Conservation (phyloP, 1,140 invertebrate genomes). For the Diprion similis region DNA sequence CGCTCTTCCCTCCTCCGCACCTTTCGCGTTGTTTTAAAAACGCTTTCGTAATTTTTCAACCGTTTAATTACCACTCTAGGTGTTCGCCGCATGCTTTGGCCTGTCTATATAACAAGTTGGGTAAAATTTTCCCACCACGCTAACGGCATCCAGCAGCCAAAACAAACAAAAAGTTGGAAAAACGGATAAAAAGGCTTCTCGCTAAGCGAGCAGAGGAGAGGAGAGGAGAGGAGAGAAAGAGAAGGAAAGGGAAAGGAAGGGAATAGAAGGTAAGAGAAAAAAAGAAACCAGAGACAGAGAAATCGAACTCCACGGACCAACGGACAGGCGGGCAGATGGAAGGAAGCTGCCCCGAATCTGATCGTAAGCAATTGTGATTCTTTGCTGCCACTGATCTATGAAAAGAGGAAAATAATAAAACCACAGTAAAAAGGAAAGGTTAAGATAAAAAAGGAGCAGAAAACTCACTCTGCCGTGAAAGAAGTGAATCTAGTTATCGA, state of each 20-base stretch:
- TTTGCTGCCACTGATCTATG: not conserved
- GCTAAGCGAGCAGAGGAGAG: not conserved
- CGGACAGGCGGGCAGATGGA: not conserved
- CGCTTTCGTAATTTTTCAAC: not conserved
- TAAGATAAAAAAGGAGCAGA: not conserved
- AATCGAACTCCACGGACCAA: constrained; percentile 7
- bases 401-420: not conserved
- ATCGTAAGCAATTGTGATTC: not conserved
- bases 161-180: not conserved
- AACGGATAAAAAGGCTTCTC: not conserved
- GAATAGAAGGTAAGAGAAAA: not conserved
- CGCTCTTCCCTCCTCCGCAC: not conserved
- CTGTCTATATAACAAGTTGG: too few relatives aligned
- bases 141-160: not conserved
- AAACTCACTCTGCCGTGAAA: not conserved
- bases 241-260: not conserved
- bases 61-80: not conserved
- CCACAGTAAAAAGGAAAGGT: not conserved
- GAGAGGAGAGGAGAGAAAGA: not conserved
- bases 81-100: not conserved
- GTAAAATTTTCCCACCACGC: not conserved
- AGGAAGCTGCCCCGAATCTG: not conserved
- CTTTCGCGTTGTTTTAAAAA: not conserved
- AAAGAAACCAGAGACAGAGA: not conserved
- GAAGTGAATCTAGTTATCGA: not conserved